phyloP scores from a whole-genome alignment of 2,888 invertebrate species.

The Keiferia lycopersicella region DNA sequence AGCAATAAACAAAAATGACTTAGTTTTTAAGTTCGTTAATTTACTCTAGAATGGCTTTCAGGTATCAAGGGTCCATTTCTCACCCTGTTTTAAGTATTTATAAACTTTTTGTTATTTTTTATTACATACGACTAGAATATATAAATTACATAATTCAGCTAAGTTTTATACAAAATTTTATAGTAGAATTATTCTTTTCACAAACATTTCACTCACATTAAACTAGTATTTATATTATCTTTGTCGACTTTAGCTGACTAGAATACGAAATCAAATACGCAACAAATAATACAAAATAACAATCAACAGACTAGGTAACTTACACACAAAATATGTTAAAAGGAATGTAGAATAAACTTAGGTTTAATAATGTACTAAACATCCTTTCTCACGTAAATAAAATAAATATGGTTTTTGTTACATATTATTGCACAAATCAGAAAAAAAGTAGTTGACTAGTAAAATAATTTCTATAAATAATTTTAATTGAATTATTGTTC shows the following conservation, averaged over 20 bases:
- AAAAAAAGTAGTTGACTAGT: slow-evolving; percentile 34
- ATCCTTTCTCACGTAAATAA: slow-evolving; percentile 26
- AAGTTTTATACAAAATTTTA: slow-evolving; percentile 21
- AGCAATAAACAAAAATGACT: slow-evolving; percentile 5
- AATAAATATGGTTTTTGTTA: slow-evolving; percentile 44
- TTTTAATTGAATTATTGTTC: slow-evolving; percentile 25
- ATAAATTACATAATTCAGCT: slow-evolving; percentile 21
- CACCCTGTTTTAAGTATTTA: slow-evolving; percentile 12
- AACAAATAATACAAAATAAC: slow-evolving; percentile 26
- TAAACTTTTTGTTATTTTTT: background rate
- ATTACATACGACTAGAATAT: background rate
- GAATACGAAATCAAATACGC: slow-evolving; percentile 18
- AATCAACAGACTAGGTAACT: slow-evolving; percentile 25
- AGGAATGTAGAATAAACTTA: slow-evolving; percentile 20
- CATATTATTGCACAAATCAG: slow-evolving; percentile 31
- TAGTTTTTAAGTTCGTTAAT: background rate
- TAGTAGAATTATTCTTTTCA: slow-evolving; percentile 6
- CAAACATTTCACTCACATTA: slow-evolving; percentile 15
- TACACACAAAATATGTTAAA: slow-evolving; percentile 21
- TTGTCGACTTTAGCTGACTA: slow-evolving; percentile 20
- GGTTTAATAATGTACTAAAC: slow-evolving; percentile 12
- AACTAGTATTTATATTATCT: slow-evolving; percentile 12
- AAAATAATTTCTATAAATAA: slow-evolving; percentile 36
- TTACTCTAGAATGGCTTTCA: background rate
- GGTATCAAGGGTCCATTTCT: slow-evolving; percentile 11